A percentile compares a stretch with the other conserved stretches of the same genome.
These are phyloP conservation scores for Macquaria australasica DNA, from an alignment of 2,113 vertebrate genomes.

Conservation along the genomic window DNA sequence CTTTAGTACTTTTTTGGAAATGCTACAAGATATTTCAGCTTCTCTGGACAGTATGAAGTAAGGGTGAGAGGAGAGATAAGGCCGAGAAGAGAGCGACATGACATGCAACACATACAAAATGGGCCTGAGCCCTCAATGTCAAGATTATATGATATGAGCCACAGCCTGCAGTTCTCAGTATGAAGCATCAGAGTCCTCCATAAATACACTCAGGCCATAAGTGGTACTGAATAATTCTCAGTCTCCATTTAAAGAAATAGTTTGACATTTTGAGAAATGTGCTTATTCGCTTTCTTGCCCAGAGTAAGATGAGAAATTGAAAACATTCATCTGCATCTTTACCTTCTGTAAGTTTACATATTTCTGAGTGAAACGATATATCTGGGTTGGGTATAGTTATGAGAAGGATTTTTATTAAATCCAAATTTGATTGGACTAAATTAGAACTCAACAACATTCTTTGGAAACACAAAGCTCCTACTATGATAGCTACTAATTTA, in stretches of 20 bases:
- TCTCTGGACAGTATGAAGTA: conserved; percentile 8
- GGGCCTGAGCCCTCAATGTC: background rate
- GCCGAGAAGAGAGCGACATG: background rate
- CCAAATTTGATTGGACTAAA: background rate
- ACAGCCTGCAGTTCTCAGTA: background rate
- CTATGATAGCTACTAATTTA: background rate
- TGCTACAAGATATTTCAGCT: conserved; percentile 25
- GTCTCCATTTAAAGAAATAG: background rate
- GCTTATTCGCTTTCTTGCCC: background rate
- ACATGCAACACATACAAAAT: conserved; percentile 24
- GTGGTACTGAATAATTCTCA: background rate
- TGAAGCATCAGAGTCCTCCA: background rate
- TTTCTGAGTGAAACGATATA: background rate
- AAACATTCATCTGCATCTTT: background rate
- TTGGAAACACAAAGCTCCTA: too few species aligned
- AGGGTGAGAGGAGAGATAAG: conserved; percentile 34
- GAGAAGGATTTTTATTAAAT: background rate
- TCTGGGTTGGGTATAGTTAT: background rate
- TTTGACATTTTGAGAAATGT: background rate
- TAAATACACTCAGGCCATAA: background rate
- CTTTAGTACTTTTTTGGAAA: conserved; percentile 35
- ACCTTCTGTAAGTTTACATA: background rate
- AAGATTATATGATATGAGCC: conserved; percentile 31
- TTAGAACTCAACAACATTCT: too few species aligned
- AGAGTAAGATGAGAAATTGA: background rate